Evolutionary conservation across 2,113 vertebrate genomes (phyloP), one percentile per base, ranked within the genome.

Genomic region (Vanacampus margaritifer): DNA sequence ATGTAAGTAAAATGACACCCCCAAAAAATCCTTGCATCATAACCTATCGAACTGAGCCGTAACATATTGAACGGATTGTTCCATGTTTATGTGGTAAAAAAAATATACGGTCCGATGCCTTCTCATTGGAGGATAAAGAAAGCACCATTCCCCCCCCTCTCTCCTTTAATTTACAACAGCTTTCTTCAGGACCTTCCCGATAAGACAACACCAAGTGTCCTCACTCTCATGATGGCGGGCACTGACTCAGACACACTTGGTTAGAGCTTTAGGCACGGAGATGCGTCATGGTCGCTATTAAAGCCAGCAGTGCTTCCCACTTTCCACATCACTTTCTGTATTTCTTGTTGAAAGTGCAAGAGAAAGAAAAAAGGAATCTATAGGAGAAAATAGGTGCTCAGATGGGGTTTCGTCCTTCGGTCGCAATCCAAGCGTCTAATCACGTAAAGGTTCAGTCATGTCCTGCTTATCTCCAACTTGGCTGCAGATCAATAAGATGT

Each of bases 121-220:
- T 82, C 79, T 82, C 75, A 86, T 83, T 75, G 76, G 75, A 83
- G 75, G 73, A 85, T 46, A n/a, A 80, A 83, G 68, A 84, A 79
- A 77, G 72, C 81, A 71, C 81, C 75, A 83, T 87, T 87, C 82
- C 87, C 81, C 10, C 10, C 0, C 7, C 0, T 9, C 35, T 19
- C 86, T 85, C 79, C 71, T 86, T 82, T 83, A 81, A 79, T 82
- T 87, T 76, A 83, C 70, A 84, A 77, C 72, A 71, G 75, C 79
- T 77, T 75, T 86, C 85, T 87, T 83, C 87, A 88, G 86, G 89
- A 86, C 79, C 59, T 67, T 76, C 74, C 73, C 46, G 65, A 80
- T 64, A 74, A 72, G 41, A 82, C 65, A 70, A 68, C 60, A 66
- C 56, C 19, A 70, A 23, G 28, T 39, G 28, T 32, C 28, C 56